Conservation (phyloP, 2,113 vertebrate species). For the Eonycteris spelaea region DNA sequence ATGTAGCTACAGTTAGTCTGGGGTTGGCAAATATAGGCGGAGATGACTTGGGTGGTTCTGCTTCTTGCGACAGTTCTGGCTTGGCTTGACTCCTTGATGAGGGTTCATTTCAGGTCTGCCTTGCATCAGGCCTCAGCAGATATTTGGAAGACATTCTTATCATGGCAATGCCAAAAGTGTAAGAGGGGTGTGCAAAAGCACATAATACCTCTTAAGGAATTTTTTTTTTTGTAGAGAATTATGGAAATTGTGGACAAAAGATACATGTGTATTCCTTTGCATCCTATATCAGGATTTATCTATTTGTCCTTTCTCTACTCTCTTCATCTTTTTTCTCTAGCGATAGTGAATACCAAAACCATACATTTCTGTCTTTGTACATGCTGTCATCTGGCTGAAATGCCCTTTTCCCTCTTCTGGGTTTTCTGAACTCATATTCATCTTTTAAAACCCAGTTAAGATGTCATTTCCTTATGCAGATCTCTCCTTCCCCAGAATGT, state of each 20-base stretch:
- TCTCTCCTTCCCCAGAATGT: neutral
- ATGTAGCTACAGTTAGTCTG: neutral
- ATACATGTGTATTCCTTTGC: neutral
- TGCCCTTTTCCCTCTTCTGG: neutral
- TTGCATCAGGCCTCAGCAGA: neutral
- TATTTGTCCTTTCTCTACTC: accelerated
- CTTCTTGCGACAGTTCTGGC: neutral
- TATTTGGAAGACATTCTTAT: neutral
- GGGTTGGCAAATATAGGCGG: neutral
- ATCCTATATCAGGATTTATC: neutral
- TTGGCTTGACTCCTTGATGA: neutral
- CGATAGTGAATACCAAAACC: neutral
- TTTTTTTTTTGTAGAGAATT: neutral
- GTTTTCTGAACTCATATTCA: neutral
- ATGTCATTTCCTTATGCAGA: neutral
- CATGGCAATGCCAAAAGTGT: neutral
- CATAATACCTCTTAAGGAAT: neutral
- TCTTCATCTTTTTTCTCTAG: neutral
- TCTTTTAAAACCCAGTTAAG: neutral
- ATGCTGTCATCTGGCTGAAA: neutral
- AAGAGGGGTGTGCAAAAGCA: neutral
- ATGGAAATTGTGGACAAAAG: neutral
- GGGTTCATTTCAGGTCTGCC: neutral
- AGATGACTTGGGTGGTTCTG: neutral
- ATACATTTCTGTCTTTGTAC: neutral